Evolutionary conservation across 2,113 vertebrate species (phyloP), one percentile per base, ranked within the genome.

Genomic region (Apteryx mantelli): DNA sequence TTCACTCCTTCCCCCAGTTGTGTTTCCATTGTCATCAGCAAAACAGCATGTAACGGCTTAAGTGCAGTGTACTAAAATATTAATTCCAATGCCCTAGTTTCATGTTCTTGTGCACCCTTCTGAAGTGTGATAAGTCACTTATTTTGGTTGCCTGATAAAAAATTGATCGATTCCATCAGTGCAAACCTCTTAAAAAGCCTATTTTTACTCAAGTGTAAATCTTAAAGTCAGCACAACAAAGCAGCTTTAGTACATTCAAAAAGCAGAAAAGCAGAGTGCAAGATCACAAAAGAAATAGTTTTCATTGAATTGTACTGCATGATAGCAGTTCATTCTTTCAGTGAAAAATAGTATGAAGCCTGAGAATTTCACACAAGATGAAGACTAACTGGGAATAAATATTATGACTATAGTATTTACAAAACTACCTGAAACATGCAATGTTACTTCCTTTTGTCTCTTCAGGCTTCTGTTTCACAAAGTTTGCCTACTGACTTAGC

Each of bases 71-170:
- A 65, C 89, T 98, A 70, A 98, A 98, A 98, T 97, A 98, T 98
- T 98, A 86, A 98, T 95, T 83, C 48, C 42, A 71, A 5, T 76
- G 91, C 65, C 93, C 97, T 86, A 92, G 89, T 97, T 98, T 76
- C 96, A 91, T 90, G 77, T 91, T 90, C 87, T 66, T 86, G 46
- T 86, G 71, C 85, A 93, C 78, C 53, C 84, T 85, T 74, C 64
- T 40, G 38, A 97, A 87, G 80, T 68, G 84, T 85, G 77, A 5
- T 36, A 85, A 89, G 91, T 96, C 96, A 95, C 95, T 96, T 98
- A 91, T 97, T 98, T 97, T 94, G 90, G 93, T 91, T 92, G 80
- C 71, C 91, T 97, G 95, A 97, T 98, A 96, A 98, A 98, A 98
- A 95, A 97, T 97, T 96, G 86, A 98, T 97, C 42, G 7, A 82